Conservation (phyloP, 2,797 vertebrate species). For the Microctenopoma lineatum region DNA sequence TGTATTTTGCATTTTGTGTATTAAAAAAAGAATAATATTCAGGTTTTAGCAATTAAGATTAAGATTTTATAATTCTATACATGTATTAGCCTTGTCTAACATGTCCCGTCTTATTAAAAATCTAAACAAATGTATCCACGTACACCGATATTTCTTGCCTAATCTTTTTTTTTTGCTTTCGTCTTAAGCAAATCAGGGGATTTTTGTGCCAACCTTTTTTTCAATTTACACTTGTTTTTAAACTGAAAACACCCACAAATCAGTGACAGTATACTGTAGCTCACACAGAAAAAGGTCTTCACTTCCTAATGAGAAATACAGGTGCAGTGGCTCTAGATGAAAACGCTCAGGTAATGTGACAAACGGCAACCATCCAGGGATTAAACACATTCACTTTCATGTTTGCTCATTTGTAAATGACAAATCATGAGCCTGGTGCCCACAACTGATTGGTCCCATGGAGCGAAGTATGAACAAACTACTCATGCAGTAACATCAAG, state of each 20-base stretch:
- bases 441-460: constrained; percentile 70
- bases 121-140: constrained; percentile 42
- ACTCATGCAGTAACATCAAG: constrained; percentile 60
- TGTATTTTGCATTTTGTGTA: constrained; percentile 2
- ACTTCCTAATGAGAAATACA: constrained; percentile 26
- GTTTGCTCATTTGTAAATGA: constrained; percentile 11
- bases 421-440: constrained; percentile 22
- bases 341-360: constrained; percentile 27
- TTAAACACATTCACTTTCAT: constrained; percentile 18
- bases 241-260: constrained; percentile 33
- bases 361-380: constrained; percentile 15
- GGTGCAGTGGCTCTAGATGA: constrained; percentile 37
- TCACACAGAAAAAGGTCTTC: constrained; percentile 20
- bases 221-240: constrained; percentile 30
- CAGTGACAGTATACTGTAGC: constrained; percentile 38
- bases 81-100: constrained; percentile 35
- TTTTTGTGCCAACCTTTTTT: constrained; percentile 14
- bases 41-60: constrained; percentile 20
- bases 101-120: constrained; percentile 35
- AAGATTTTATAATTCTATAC: constrained; percentile 35
- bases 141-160: constrained; percentile 5
- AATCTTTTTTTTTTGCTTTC: background rate
- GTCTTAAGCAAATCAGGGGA: constrained; percentile 19
- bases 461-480: constrained; percentile 42
- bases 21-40: background rate